These are phyloP conservation scores for Tretioscincus oriximinensis DNA, from an alignment of 2,113 vertebrate species.

Conservation along the genomic window DNA sequence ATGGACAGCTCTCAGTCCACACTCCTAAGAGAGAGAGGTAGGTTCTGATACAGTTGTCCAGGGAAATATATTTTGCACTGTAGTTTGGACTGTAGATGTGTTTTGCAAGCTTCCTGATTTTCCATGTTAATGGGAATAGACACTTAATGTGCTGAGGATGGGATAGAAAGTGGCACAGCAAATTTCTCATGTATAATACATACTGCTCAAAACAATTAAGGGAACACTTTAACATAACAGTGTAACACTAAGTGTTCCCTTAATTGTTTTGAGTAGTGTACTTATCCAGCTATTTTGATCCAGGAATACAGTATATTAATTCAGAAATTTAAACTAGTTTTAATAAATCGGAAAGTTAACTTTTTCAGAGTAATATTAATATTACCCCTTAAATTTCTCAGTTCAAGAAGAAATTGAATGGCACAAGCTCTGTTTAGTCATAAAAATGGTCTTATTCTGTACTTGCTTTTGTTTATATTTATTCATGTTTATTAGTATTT, in stretches of 20 bases:
- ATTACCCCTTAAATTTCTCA: background rate
- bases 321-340: constrained; percentile 33
- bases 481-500: background rate
- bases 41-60: constrained; percentile 36
- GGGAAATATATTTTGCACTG: background rate
- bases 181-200: background rate
- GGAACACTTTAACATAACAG: too few relatives aligned
- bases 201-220: too few relatives aligned
- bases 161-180: constrained; percentile 8
- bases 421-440: background rate
- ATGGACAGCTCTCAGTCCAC: constrained; percentile 91
- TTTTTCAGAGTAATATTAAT: constrained; percentile 17
- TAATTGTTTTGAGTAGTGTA: too few relatives aligned
- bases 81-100: background rate
- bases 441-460: background rate
- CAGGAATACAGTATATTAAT: constrained; percentile 31
- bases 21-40: constrained; percentile 94
- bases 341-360: constrained; percentile 21
- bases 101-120: constrained; percentile 24
- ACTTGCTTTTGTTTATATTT: background rate
- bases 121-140: background rate
- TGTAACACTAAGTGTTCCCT: too few relatives aligned
- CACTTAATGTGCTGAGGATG: background rate
- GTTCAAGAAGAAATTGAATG: constrained; percentile 11
- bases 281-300: background rate